These are phyloP conservation scores for Trachelus troglodyta DNA, from an alignment of 2,888 invertebrate genomes.

Conservation along the genomic window DNA sequence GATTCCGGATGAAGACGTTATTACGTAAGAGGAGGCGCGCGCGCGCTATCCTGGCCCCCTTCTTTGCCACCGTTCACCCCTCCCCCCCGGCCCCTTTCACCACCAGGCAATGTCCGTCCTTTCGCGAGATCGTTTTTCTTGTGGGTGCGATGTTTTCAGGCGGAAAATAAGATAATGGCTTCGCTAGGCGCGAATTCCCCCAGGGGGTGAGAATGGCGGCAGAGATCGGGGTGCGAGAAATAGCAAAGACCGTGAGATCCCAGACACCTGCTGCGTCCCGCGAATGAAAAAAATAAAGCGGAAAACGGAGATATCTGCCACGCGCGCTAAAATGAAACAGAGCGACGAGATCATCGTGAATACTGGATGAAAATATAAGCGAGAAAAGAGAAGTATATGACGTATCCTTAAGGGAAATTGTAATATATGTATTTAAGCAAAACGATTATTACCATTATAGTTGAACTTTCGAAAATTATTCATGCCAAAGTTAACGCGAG, in stretches of 20 bases:
- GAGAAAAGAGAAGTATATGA: no score
- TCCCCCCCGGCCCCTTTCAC: slow-evolving; percentile 2
- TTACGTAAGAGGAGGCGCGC: no score
- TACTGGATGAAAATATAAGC: not conserved
- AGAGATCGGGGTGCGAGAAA: slow-evolving; percentile 31
- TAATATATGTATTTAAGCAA: no score
- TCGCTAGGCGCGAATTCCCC: slow-evolving; percentile 48
- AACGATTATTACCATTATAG: no score
- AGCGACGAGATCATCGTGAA: not conserved
- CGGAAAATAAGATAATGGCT: slow-evolving; percentile 66
- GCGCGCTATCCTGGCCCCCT: slow-evolving; percentile 8
- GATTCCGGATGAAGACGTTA: no score
- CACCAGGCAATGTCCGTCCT: slow-evolving; percentile 10
- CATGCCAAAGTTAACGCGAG: no score
- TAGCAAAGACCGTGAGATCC: slow-evolving; percentile 57
- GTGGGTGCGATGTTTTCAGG: slow-evolving; percentile 60
- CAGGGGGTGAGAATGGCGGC: slow-evolving; percentile 8
- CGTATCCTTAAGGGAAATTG: no score
- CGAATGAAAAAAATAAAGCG: slow-evolving; percentile 28
- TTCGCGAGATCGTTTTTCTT: slow-evolving; percentile 58
- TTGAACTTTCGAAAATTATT: no score
- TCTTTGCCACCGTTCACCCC: not conserved
- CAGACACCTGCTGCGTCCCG: slow-evolving; percentile 45
- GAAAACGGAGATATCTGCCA: slow-evolving; percentile 23
- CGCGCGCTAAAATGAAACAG: not conserved